These are phyloP conservation scores for Tenebrosternarchus preto DNA, from an alignment of 2,113 vertebrate species.

Conservation along the genomic window DNA sequence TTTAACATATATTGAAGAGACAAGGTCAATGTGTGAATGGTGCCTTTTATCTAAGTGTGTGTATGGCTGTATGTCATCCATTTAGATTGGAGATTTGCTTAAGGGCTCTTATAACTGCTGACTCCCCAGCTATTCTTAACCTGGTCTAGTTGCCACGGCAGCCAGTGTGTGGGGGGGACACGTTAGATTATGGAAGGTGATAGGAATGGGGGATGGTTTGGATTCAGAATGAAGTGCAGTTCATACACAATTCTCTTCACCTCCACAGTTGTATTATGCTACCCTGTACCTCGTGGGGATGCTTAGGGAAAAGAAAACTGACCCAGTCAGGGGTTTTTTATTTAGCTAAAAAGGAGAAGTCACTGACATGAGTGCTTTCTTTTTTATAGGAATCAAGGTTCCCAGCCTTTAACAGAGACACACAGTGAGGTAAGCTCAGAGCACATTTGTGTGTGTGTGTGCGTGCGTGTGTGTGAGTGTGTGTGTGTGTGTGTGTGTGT, in stretches of 20 bases:
- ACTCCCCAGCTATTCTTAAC: constrained; percentile 30
- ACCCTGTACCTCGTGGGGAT: background rate
- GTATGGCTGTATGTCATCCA: background rate
- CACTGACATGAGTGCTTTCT: constrained; percentile 16
- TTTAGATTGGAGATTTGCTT: constrained; percentile 26
- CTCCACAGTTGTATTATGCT: constrained; percentile 15
- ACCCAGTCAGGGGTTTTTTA: constrained; percentile 23
- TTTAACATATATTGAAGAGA: background rate
- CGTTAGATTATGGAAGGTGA: background rate
- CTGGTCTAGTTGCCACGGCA: constrained; percentile 33
- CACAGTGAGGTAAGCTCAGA: constrained; percentile 19
- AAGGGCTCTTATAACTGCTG: constrained; percentile 33
- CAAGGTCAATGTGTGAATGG: background rate
- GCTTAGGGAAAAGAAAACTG: constrained; percentile 39
- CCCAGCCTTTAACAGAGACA: background rate
- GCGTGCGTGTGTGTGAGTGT: background rate
- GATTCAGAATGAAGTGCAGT: constrained; percentile 12
- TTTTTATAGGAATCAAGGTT: constrained; percentile 26
- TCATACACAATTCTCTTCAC: background rate
- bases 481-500: background rate
- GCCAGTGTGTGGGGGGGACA: constrained; percentile 21
- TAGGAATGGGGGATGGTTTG: constrained; percentile 11
- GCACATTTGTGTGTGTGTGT: background rate
- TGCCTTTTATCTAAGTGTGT: constrained; percentile 11
- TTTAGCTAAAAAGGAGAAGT: constrained; percentile 15